phyloP scores from a whole-genome alignment of 2,113 vertebrate genomes.

The Syngnathus typhle region DNA sequence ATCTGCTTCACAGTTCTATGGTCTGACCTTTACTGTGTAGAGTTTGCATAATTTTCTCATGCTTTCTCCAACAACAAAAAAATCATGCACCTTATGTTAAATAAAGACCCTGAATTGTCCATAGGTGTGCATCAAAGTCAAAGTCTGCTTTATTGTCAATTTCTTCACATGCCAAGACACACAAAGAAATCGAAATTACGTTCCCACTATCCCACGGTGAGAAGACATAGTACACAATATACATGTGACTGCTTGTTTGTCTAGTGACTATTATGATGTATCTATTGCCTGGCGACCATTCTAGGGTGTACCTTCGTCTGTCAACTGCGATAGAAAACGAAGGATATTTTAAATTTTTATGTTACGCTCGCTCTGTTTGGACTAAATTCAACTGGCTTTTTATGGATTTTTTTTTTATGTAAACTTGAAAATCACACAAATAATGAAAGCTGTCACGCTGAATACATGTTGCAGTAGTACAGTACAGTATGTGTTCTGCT shows the following conservation, averaged over 20 bases:
- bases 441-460: conserved; percentile 6
- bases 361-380: background rate
- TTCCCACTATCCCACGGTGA: too few species aligned
- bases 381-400: conserved; percentile 5
- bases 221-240: too few species aligned
- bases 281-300: too few species aligned
- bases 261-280: background rate
- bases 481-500: conserved; percentile 1
- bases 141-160: too few species aligned
- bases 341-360: background rate
- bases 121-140: background rate
- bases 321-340: background rate
- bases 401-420: background rate
- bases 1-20: too few species aligned
- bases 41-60: background rate
- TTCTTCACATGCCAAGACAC: too few species aligned
- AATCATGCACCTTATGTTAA: too few species aligned
- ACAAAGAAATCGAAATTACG: too few species aligned
- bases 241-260: background rate
- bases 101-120: background rate
- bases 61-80: background rate
- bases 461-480: conserved; percentile 5
- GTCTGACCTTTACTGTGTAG: too few species aligned
- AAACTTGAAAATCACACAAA: background rate
- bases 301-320: too few species aligned